Evolutionary conservation across 2,797 vertebrate species (phyloP), one percentile per base, ranked within the genome.

Genomic region (Strix occidentalis): DNA sequence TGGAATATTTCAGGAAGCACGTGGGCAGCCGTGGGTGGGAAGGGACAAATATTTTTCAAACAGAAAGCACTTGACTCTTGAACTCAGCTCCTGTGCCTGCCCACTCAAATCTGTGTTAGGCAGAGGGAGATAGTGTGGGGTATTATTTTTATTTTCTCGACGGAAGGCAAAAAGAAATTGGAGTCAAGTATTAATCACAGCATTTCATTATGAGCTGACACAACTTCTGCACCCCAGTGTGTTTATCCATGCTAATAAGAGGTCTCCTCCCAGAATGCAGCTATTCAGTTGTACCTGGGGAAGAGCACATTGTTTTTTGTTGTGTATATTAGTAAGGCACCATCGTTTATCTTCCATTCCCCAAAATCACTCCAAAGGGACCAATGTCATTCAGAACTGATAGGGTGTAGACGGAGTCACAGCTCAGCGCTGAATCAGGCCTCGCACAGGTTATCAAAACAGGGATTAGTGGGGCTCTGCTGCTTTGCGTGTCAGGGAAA

Each of bases 11-110:
- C 71, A 84, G 92, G 92, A 54, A 77, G 84, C 54, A 0, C 0
- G 77, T 91, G 80, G 94, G 87, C 86, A 70, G 89, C 43, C 2
- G 74, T 92, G 90, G 94, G 90, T 65, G 94, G 86, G 75, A 20
- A 95, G 80, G 93, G 84, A 96, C 93, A 96, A 96, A 96, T 95
- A 95, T 96, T 97, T 97, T 92, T 96, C 88, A 85, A 96, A 95
- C 96, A 95, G 88, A 94, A 94, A 14, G 31, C 80, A 53, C 84
- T 79, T 72, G 93, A 88, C 89, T 89, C 87, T 46, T 86, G 93
- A 93, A 91, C 88, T 63, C 82, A 19, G 94, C 89, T 95, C 58
- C 76, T 75, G 71, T 70, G 89, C 80, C 76, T 91, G 61, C 86
- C 91, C 94, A 91, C 91, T 88, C 81, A 53, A 72, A 72, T 65